phyloP scores from a whole-genome alignment of 2,113 vertebrate species.

The Haemorhous mexicanus region DNA sequence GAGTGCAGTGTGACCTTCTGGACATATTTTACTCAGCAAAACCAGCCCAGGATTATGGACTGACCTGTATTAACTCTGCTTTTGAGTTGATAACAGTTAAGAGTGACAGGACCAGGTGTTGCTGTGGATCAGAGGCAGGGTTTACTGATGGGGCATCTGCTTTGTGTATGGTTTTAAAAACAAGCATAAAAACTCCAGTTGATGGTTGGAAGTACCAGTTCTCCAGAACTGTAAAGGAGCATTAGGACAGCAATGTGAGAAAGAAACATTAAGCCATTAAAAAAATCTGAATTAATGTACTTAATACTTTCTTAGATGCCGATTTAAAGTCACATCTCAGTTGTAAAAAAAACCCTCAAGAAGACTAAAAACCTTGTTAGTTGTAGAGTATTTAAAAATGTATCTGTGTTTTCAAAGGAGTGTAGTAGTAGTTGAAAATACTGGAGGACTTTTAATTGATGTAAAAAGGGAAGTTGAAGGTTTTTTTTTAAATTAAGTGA shows the following conservation, averaged over 20 bases:
- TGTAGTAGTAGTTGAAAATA: not conserved
- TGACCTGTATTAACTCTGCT: not conserved
- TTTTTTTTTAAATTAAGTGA: not conserved
- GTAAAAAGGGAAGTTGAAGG: not conserved
- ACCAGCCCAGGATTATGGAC: not conserved
- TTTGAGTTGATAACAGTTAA: not conserved
- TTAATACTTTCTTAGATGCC: not conserved
- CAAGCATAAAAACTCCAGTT: not conserved
- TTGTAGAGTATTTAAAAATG: not conserved
- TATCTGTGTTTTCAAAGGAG: not conserved
- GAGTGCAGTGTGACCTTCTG: not conserved
- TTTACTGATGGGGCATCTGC: not conserved
- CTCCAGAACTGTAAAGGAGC: not conserved
- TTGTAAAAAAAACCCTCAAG: not conserved
- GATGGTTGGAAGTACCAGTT: not conserved
- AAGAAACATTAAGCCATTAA: not conserved
- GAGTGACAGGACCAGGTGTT: not conserved
- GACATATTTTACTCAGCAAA: not conserved
- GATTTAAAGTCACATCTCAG: not conserved
- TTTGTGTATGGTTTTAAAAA: not conserved
- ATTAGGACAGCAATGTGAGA: not conserved
- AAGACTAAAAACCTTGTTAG: not conserved
- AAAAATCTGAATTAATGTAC: not conserved
- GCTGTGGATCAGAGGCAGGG: not conserved
- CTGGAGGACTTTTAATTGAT: not conserved